Percentiles rank a stretch among this genome's conserved stretches.
Evolutionary conservation across 2,113 vertebrate species (phyloP).

Genomic region (Macroglossus sobrinus): DNA sequence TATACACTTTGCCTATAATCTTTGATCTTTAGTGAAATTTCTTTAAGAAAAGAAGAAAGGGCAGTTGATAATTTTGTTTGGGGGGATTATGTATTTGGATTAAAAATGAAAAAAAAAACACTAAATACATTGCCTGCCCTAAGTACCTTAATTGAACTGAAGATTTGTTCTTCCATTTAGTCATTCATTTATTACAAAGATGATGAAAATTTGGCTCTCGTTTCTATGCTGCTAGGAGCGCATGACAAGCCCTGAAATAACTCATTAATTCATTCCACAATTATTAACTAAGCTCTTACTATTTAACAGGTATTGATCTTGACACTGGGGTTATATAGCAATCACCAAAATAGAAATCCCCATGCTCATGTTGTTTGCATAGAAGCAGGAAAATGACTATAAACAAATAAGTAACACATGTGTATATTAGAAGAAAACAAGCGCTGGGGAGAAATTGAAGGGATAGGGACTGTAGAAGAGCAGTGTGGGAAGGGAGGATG

Average conservation of each 20-base stretch:
- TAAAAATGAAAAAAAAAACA: neutral
- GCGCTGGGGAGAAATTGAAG: neutral
- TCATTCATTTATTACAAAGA: neutral
- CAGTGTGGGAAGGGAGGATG: neutral
- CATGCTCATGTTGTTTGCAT: neutral
- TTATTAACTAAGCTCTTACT: neutral
- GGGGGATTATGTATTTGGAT: neutral
- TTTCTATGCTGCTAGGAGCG: neutral
- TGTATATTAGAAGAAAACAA: neutral
- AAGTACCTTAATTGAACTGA: neutral
- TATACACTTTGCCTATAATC: neutral
- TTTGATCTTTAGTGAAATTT: neutral
- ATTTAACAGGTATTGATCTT: neutral
- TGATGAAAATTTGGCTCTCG: neutral
- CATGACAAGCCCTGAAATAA: neutral
- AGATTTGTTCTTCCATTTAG: neutral
- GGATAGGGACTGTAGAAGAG: neutral
- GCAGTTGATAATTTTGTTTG: neutral
- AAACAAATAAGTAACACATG: neutral
- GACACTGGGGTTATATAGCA: neutral
- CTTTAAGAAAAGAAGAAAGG: neutral
- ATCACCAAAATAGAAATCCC: neutral
- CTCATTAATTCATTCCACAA: neutral
- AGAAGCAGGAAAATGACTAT: neutral
- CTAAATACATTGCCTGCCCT: neutral